phyloP scores from a whole-genome alignment of 2,113 vertebrate species.

The Ceyx margarethae region DNA sequence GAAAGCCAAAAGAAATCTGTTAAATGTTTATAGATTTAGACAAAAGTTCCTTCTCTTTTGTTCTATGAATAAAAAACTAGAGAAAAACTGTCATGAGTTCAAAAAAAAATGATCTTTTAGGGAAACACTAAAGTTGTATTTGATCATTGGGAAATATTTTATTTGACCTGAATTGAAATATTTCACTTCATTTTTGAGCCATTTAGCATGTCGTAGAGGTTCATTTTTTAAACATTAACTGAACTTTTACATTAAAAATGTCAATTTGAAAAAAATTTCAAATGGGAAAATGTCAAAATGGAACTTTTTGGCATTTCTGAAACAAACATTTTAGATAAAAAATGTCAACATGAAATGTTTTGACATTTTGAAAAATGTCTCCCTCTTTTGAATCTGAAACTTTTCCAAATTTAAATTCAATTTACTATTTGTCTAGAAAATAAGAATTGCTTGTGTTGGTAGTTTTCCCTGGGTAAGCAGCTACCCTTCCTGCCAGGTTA shows the following conservation, averaged over 20 bases:
- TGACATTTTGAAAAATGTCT: constrained; percentile 50
- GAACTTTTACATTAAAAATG: constrained; percentile 28
- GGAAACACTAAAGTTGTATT: background rate
- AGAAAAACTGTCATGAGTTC: background rate
- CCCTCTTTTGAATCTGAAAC: constrained; percentile 14
- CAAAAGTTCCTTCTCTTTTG: background rate
- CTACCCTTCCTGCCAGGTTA: constrained; percentile 11
- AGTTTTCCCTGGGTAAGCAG: constrained; percentile 19
- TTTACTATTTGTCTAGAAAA: constrained; percentile 42
- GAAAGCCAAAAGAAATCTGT: background rate
- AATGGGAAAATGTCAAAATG: constrained; percentile 43
- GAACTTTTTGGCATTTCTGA: constrained; percentile 48
- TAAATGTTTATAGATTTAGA: background rate
- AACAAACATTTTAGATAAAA: constrained; percentile 55
- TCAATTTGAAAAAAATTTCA: background rate
- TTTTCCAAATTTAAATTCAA: constrained; percentile 45
- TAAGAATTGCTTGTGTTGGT: background rate
- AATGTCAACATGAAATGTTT: constrained; percentile 49
- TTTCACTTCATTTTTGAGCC: background rate
- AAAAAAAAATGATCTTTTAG: background rate
- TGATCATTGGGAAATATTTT: background rate
- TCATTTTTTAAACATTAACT: constrained; percentile 14
- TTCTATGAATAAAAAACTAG: background rate
- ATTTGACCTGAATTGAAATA: background rate
- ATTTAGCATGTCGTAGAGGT: background rate